Evolutionary conservation across 2,888 invertebrate species (phyloP).

Genomic region (Nephrotoma appendiculata): DNA sequence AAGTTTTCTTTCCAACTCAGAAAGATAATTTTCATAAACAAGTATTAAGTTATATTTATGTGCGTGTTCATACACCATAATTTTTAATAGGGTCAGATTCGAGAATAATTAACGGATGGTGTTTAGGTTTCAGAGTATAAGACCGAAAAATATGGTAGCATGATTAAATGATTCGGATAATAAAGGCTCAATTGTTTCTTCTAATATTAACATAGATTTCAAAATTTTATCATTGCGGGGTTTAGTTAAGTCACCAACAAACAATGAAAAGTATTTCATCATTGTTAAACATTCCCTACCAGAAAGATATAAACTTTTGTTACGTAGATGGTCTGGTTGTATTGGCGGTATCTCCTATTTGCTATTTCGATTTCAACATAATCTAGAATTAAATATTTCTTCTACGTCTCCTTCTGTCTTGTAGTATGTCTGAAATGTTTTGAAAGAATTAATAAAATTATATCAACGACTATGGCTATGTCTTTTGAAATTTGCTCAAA

Average conservation of each 20-base stretch:
- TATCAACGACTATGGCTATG: too few relatives aligned
- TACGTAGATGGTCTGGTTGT: conserved; percentile 9
- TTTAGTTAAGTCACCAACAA: conserved; percentile 11
- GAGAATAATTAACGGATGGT: conserved; percentile 8
- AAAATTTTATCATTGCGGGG: conserved; percentile 9
- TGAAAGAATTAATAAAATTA: too few relatives aligned
- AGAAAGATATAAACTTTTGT: conserved; percentile 10
- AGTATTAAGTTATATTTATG: conserved; percentile 8
- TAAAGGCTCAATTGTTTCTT: neutral
- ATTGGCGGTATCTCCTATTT: conserved; percentile 6
- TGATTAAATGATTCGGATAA: neutral
- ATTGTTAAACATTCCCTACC: conserved; percentile 11
- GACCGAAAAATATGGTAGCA: conserved; percentile 3
- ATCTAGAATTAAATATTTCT: conserved; percentile 10
- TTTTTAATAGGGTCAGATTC: conserved; percentile 6
- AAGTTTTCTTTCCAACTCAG: neutral
- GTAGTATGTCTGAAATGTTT: too few relatives aligned
- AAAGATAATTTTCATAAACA: conserved; percentile 9
- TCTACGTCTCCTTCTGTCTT: too few relatives aligned
- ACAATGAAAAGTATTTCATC: conserved; percentile 9
- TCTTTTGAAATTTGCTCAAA: too few relatives aligned
- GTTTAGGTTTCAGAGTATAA: conserved; percentile 10
- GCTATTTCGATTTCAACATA: conserved; percentile 12
- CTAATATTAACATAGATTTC: conserved; percentile 6
- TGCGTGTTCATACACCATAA: conserved; percentile 10